Base-by-base conservation (phyloP, 2,888 invertebrate species). In the Brachyptera putata region DNA sequence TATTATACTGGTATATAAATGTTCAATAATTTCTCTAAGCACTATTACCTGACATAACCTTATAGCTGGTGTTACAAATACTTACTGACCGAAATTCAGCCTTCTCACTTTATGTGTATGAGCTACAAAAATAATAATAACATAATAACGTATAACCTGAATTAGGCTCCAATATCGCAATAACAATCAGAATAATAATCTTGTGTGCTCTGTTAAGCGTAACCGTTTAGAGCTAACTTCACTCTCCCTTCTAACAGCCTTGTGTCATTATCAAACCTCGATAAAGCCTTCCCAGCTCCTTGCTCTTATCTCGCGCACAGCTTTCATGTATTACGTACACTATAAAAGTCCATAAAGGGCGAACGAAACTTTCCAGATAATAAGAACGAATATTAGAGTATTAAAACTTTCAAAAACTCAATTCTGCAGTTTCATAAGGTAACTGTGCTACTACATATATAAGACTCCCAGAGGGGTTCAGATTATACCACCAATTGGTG, bases 391-490 rank as follows among this genome's bases (percentile, higher is more conserved):
- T 53, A 53, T 53, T 36, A 53, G 36, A 53, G 53, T n/a, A n/a
- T 53, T 53, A 53, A 53, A 36, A 53, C 53, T 53, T 53, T 36
- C 53, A 34, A 53, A 53, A 53, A 53, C 36, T 34, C 53, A 53
- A 53, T 53, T 53, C 34, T 30, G 53, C 13, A 18, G 34, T 21
- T 36, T 53, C 34, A 53, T 16, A 53, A 53, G 53, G 49, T 50
- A 50, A 16, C 53, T 43, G 11, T 11, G 43, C 43, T 43, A n/a
- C n/a, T n/a, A n/a, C n/a, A n/a, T n/a, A n/a, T 18, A 18, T 46
- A 46, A 46, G 46, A n/a, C 46, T 46, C 46, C 46, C 46, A 21
- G n/a, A n/a, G 13, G 46, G 22, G 24, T 24, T 24, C 5, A 21
- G 46, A 46, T 46, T 46, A 46, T 1, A 3, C n/a, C n/a, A n/a